Evolutionary conservation across 1,140 invertebrate genomes (phyloP).

Genomic region (Lamellibrachia luymesi): DNA sequence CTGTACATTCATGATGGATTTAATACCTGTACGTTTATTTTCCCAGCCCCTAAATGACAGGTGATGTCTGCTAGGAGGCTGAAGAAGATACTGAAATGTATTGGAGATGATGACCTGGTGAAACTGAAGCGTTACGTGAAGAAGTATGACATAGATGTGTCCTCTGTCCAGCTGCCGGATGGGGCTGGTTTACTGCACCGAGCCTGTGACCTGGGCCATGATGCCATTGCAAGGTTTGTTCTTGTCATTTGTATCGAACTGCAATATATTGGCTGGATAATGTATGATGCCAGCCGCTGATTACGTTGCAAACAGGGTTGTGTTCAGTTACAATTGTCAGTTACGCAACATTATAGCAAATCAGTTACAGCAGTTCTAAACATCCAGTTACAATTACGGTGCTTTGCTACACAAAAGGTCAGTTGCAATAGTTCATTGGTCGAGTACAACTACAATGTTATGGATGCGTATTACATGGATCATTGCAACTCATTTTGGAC

Average conservation of each 20-base stretch:
- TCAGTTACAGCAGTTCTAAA: no score
- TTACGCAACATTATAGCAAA: no score
- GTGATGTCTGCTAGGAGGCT: not conserved
- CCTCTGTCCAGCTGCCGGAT: not conserved
- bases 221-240: conserved; percentile 1
- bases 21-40: not conserved
- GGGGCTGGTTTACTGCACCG: not conserved
- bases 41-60: not conserved
- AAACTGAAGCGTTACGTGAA: conserved; percentile 7
- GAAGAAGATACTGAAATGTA: conserved; percentile 11
- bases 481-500: no score
- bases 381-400: no score
- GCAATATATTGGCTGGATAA: not conserved
- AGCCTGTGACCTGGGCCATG: not conserved
- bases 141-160: not conserved
- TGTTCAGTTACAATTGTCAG: no score
- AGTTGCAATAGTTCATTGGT: no score
- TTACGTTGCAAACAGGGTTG: no score
- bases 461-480: no score
- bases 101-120: not conserved
- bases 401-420: no score
- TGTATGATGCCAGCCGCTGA: no score
- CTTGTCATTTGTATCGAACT: not conserved
- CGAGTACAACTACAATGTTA: no score
- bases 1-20: not conserved